Evolutionary conservation across 2,797 vertebrate species (phyloP), one percentile per base, ranked within the genome.

Genomic region (Chrysocyon brachyurus): DNA sequence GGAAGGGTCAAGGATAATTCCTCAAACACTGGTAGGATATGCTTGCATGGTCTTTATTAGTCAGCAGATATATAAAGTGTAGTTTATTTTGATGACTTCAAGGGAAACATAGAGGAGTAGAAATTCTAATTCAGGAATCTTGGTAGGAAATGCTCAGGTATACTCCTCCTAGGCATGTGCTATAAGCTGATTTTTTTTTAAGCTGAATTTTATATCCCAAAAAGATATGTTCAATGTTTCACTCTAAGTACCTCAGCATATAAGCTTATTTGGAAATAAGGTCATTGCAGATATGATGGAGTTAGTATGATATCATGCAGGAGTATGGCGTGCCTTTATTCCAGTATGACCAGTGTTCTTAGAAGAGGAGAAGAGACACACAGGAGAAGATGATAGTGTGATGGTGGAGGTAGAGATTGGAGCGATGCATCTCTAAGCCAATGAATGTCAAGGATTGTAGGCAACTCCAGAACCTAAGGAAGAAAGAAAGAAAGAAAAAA

Each of bases 141-240:
- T 68, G 5, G 26, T 73, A 59, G 56, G 28, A 52, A 72, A 57
- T 81, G 96, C 84, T 95, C 75, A 94, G 73, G 59, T 98, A 31
- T 78, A 11, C 88, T 85, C 82, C 75, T 73, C 75, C 88, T 97
- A 93, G 33, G 31, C 46, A 78, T 79, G 8, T 61, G 16, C 66
- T 63, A 11, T 3, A 15, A 19, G 61, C 3, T 75, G 11, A 40
- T 93, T 56, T 79, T 52, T 52, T 40, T 40, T 40, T 3, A 14
- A 19, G 61, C 3, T 75, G 11, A 40, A 94, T 56, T 79, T 52
- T 52, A 31, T 64, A 31, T 19, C 16, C 17, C 16, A 36, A n/a
- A 64, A 96, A 46, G 6, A 15, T 2, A 6, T n/a, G 2, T 52
- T 56, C 22, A 56, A 79, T 2, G 87, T 61, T 84, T 73, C 57